These are phyloP conservation scores for Pharmacophagus antenor DNA, from an alignment of 2,888 invertebrate species.

Conservation along the genomic window DNA sequence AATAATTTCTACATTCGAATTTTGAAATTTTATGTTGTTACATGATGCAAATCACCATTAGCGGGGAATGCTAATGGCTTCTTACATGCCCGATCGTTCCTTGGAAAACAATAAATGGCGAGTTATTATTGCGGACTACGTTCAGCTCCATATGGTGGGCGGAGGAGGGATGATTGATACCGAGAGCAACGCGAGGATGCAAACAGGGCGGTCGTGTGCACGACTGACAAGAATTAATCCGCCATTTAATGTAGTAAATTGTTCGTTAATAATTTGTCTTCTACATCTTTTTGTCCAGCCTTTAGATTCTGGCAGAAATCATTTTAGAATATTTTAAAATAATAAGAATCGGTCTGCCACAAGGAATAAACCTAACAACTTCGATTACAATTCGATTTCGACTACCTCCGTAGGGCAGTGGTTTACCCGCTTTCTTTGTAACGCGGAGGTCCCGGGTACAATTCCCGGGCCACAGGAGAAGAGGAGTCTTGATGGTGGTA, in stretches of 20 bases:
- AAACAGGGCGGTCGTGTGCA: conserved; percentile 25
- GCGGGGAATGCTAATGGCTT: conserved; percentile 39
- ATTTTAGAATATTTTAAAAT: neutral
- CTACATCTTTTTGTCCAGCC: neutral
- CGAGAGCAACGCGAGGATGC: conserved; percentile 15
- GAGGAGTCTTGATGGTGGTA: too few relatives aligned
- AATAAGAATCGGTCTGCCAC: too few relatives aligned
- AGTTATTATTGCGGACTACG: conserved; percentile 33
- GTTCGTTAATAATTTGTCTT: neutral
- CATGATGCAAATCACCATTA: conserved; percentile 36
- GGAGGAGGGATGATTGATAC: conserved; percentile 45
- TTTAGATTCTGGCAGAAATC: neutral
- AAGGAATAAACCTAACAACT: too few relatives aligned
- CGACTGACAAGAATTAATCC: conserved; percentile 16
- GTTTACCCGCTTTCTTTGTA: too few relatives aligned
- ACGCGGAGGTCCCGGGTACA: too few relatives aligned
- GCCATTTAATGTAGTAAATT: conserved; percentile 3
- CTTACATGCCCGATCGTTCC: conserved; percentile 36
- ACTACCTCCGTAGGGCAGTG: too few relatives aligned
- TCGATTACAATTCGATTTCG: too few relatives aligned
- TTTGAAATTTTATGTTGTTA: conserved; percentile 13
- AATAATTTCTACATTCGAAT: neutral
- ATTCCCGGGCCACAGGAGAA: too few relatives aligned
- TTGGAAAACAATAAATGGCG: conserved; percentile 38
- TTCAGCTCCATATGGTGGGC: conserved; percentile 35